Evolutionary conservation across 1,140 invertebrate genomes (phyloP).

Genomic region (Pantala flavescens): DNA sequence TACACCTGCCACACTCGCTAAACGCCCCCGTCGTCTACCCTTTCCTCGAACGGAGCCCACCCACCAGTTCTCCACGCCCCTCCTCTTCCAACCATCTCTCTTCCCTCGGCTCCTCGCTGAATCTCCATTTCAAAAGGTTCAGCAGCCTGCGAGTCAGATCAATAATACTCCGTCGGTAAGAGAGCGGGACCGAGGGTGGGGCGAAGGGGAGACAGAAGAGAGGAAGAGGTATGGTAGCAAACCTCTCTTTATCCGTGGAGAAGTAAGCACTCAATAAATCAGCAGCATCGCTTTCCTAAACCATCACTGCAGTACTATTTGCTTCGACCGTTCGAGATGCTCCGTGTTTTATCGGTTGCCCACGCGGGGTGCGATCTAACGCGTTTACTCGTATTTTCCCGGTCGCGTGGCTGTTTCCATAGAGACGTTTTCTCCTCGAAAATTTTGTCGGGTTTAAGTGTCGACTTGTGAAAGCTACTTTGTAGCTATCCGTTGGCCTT

Average conservation of each 20-base stretch:
- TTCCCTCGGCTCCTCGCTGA: neutral
- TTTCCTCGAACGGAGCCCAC: neutral
- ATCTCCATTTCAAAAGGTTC: constrained; percentile 9
- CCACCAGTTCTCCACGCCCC: neutral
- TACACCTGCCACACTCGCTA: constrained; percentile 7
- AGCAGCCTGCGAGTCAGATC: neutral
- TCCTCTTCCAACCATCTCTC: neutral
- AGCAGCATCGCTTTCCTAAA: neutral
- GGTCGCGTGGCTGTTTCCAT: too few relatives aligned
- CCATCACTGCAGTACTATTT: neutral
- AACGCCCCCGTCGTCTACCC: neutral
- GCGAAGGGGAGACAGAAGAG: neutral
- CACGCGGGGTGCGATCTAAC: too few relatives aligned
- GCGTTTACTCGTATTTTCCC: too few relatives aligned
- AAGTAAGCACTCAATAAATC: neutral
- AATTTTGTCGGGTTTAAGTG: too few relatives aligned
- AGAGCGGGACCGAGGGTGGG: neutral
- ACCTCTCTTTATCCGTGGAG: neutral
- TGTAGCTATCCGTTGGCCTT: too few relatives aligned
- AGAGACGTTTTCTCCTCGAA: too few relatives aligned
- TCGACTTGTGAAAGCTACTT: too few relatives aligned
- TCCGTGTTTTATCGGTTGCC: too few relatives aligned
- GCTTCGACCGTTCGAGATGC: too few relatives aligned
- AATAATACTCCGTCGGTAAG: neutral
- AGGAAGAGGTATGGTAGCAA: neutral